phyloP scores from a whole-genome alignment of 2,888 invertebrate genomes.

The Cybosia mesomella region DNA sequence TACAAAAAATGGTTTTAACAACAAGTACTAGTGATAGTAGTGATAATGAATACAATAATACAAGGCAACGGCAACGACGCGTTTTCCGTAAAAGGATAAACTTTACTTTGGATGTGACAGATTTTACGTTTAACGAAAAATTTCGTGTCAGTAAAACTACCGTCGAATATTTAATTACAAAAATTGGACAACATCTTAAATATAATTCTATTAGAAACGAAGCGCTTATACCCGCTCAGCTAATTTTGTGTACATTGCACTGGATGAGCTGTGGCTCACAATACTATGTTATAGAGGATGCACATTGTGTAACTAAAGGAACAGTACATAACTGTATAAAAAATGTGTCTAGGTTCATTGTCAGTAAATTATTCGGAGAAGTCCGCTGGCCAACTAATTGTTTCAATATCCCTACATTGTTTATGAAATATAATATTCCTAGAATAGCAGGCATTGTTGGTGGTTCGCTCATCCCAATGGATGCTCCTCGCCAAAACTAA shows the following conservation, averaged over 20 bases:
- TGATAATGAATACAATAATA: constrained; percentile 2
- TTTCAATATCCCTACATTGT: too few species aligned
- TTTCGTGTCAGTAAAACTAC: too few species aligned
- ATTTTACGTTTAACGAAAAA: not conserved
- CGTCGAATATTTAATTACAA: constrained; percentile 1
- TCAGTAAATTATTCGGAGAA: not conserved
- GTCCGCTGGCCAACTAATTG: not conserved
- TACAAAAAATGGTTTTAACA: constrained; percentile 8
- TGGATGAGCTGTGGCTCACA: not conserved
- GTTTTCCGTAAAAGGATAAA: constrained; percentile 8
- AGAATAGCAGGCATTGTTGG: not conserved
- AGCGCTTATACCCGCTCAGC: constrained; percentile 1
- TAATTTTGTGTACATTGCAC: too few species aligned
- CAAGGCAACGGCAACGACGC: not conserved
- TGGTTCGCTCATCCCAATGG: too few species aligned
- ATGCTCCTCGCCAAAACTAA: too few species aligned
- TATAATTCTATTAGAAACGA: not conserved
- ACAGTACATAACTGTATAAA: not conserved
- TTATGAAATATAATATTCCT: too few species aligned
- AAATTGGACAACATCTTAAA: constrained; percentile 3
- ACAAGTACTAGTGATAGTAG: constrained; percentile 10
- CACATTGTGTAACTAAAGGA: constrained; percentile 1
- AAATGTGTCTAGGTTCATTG: not conserved
- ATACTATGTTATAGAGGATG: not conserved
- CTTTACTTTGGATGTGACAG: not conserved